Evolutionary conservation across 2,797 vertebrate genomes (phyloP).

Genomic region (Coregonus ussuriensis): DNA sequence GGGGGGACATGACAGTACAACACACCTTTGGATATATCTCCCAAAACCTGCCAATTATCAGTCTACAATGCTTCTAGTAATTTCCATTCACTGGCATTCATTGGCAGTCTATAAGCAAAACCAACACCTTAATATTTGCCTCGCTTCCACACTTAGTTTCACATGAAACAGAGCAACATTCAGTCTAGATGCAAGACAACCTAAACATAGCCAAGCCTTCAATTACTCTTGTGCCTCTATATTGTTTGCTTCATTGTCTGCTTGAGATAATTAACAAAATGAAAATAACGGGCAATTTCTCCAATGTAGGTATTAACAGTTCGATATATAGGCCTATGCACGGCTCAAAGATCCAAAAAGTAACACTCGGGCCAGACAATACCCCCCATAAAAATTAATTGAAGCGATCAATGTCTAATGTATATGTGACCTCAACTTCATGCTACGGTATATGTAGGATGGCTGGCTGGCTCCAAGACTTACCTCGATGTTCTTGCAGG

Average conservation of each 20-base stretch:
- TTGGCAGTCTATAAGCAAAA: neutral
- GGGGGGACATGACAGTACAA: neutral
- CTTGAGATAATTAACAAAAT: neutral
- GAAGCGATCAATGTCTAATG: no score
- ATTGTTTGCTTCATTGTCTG: neutral
- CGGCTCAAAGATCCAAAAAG: neutral
- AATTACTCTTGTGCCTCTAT: neutral
- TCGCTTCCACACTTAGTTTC: neutral
- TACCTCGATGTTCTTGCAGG: conserved; percentile 99
- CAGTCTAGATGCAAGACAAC: neutral
- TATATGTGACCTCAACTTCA: neutral
- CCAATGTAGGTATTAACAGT: neutral
- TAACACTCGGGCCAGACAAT: neutral
- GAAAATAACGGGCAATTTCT: neutral
- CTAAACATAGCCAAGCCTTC: neutral
- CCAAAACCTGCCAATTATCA: neutral
- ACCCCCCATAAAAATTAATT: neutral
- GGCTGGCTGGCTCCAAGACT: conserved; percentile 34
- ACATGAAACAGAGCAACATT: neutral
- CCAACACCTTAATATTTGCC: neutral
- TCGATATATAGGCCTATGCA: neutral
- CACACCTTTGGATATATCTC: neutral
- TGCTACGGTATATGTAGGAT: neutral
- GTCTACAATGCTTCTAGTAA: neutral
- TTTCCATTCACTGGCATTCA: neutral